These are phyloP conservation scores for Marronus borbonicus DNA, from an alignment of 2,888 invertebrate species.

Conservation along the genomic window DNA sequence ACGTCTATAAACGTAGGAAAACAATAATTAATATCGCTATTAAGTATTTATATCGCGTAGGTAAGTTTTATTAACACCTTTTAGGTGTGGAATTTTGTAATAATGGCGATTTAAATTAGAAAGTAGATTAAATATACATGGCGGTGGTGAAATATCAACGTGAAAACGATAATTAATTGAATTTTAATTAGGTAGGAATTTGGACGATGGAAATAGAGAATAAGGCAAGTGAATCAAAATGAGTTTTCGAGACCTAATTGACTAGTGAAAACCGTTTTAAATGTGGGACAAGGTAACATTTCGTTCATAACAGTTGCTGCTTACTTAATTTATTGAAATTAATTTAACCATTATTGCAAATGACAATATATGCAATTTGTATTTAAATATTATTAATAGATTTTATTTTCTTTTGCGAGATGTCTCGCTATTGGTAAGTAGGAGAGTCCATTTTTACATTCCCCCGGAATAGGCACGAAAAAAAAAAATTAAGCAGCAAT, in stretches of 20 bases:
- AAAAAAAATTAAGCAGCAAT: too few relatives aligned
- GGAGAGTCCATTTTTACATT: too few relatives aligned
- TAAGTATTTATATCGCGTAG: constrained; percentile 15
- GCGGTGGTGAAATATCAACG: constrained; percentile 21
- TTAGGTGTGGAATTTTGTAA: constrained; percentile 21
- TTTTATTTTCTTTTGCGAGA: too few relatives aligned
- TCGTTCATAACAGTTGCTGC: too few relatives aligned
- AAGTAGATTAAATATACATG: constrained; percentile 2
- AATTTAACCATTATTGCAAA: too few relatives aligned
- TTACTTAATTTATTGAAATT: too few relatives aligned
- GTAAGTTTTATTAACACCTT: constrained; percentile 30
- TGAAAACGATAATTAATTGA: not conserved
- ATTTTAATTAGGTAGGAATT: constrained; percentile 11
- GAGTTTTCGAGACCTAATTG: not conserved
- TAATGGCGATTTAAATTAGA: constrained; percentile 6
- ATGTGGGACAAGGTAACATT: not conserved
- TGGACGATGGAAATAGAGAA: not conserved
- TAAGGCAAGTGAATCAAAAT: not conserved
- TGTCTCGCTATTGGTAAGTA: too few relatives aligned
- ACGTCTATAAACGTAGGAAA: not conserved
- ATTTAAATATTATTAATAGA: too few relatives aligned
- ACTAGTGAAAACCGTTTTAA: not conserved
- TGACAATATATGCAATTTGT: too few relatives aligned
- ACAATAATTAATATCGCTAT: constrained; percentile 17
- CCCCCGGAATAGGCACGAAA: too few relatives aligned